phyloP scores from a whole-genome alignment of 2,797 vertebrate species.

The Spondyliosoma cantharus region DNA sequence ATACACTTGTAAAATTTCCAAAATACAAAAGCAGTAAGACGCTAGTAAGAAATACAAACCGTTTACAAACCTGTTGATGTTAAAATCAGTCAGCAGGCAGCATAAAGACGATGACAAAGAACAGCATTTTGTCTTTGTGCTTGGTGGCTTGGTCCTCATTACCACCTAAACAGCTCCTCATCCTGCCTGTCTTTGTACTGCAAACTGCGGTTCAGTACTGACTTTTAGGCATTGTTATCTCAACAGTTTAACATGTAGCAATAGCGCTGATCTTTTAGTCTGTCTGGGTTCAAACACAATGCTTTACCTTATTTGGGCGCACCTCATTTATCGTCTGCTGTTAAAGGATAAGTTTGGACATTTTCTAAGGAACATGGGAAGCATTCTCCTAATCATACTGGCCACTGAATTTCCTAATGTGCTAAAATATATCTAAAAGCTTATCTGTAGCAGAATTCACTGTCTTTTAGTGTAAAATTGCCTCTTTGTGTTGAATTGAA shows the following conservation, averaged over 20 bases:
- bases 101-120: not conserved
- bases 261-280: not conserved
- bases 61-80: not conserved
- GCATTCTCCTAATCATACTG: not conserved
- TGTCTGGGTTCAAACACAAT: not conserved
- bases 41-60: not conserved
- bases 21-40: slow-evolving; percentile 53
- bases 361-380: too few species aligned
- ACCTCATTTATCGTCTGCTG: not conserved
- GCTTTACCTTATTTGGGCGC: not conserved
- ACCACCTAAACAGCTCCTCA: not conserved
- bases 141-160: slow-evolving; percentile 7
- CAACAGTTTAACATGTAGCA: not conserved
- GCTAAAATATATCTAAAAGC: not conserved
- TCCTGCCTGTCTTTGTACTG: not conserved
- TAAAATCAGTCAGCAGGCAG: not conserved
- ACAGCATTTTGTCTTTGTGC: not conserved
- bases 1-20: slow-evolving; percentile 36
- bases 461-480: not conserved
- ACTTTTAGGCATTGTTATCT: slow-evolving; percentile 6
- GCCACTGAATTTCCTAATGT: not conserved
- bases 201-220: not conserved
- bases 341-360: not conserved
- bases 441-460: not conserved
- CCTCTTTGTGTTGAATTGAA: not conserved